phyloP scores from a whole-genome alignment of 2,888 invertebrate species.

The Thera britannica region DNA sequence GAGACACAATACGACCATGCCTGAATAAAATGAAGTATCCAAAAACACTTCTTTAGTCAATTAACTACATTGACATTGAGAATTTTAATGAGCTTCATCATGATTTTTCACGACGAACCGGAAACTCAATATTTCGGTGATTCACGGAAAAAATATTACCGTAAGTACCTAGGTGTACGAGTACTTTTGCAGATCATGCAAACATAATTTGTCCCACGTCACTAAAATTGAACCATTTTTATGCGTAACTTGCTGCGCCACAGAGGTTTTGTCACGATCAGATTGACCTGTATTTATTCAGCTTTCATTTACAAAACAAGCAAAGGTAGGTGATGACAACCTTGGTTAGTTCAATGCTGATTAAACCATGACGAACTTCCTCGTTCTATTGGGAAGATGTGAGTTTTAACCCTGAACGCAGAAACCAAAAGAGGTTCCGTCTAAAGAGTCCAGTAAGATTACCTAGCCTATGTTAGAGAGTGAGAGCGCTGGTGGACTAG shows the following conservation, averaged over 20 bases:
- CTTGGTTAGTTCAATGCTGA: constrained; percentile 2
- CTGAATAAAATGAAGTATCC: no score
- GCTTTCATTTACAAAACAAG: not conserved
- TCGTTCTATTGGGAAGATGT: constrained; percentile 1
- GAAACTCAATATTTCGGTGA: not conserved
- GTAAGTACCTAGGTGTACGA: not conserved
- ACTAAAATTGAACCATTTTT: not conserved
- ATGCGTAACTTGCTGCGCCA: not conserved
- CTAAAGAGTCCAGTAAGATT: not conserved
- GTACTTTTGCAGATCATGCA: no score
- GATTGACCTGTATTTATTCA: not conserved
- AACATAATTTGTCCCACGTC: not conserved
- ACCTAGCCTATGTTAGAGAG: no score
- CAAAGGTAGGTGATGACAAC: not conserved
- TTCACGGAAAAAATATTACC: not conserved
- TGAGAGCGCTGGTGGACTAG: no score
- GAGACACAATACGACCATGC: no score
- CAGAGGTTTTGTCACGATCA: not conserved
- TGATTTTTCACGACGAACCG: not conserved
- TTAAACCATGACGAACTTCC: constrained; percentile 1
- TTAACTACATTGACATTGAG: constrained; percentile 4
- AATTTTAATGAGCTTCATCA: not conserved
- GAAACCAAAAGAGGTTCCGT: not conserved
- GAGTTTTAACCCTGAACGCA: not conserved
- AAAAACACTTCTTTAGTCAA: not conserved